Evolutionary conservation across 2,888 invertebrate species (phyloP), one percentile per base, ranked within the genome.

Genomic region (Thereva unica): DNA sequence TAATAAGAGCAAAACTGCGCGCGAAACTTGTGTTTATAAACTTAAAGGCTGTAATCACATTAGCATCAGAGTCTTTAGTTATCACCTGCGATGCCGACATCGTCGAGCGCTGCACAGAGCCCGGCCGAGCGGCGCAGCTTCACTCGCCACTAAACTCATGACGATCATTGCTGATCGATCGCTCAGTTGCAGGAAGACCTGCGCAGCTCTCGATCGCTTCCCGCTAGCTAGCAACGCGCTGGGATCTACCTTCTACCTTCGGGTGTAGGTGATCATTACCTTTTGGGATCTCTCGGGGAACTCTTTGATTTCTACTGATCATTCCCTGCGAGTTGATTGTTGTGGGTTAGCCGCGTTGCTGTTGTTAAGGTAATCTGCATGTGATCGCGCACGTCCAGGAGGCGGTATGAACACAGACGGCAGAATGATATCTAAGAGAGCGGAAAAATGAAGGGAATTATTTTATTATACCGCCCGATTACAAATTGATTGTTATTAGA

Each of bases 41-140:
- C 79, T 76, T 78, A 80, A 80, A 80, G 80, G 78, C 79, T 79
- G 80, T 80, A 80, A 80, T 80, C 80, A 80, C 78, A 80, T 80
- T 80, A 80, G 77, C 74, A 76, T 75, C 79, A 78, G 77, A 76
- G 75, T 75, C 75, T 76, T 76, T 76, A 75, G 76, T 76, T 76
- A 76, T 76, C 75, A 75, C 75, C 75, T 76, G 74, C 74, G 74
- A 75, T 76, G 76, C 76, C 76, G 76, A 75, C 74, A 73, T 68
- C 52, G 44, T 10, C 52, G 52, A 64, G 52, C 53, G 64, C 41
- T 53, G 52, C 37, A n/a, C n/a, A 42, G 52, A 44, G 52, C 35
- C 41, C 35, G 23, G 42, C 44, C 45, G 47, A 49, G 37, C 38
- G 40, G 50, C 52, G 49, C 52, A 44, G 53, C 44, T 42, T n/a